A percentile compares a stretch with the other conserved stretches of the same genome.
Evolutionary conservation across 2,113 vertebrate genomes (phyloP).

Genomic region (Conger conger): DNA sequence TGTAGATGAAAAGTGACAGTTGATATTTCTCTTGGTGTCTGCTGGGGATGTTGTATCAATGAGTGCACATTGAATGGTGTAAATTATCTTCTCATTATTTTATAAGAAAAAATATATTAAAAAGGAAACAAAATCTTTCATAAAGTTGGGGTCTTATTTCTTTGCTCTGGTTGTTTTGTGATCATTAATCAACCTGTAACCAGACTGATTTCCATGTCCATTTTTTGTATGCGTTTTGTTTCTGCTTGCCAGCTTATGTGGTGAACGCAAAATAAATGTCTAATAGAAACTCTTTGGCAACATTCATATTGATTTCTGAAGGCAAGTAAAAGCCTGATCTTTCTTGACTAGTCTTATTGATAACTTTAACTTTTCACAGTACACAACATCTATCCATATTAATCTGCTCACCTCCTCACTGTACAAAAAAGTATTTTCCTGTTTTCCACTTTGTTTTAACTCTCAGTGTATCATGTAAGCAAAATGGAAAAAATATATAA

Average conservation of each 20-base stretch:
- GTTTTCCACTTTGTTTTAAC: too few species aligned
- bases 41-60: conserved; percentile 70
- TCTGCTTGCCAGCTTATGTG: conserved; percentile 45
- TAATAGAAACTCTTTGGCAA: conserved; percentile 40
- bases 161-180: conserved; percentile 45
- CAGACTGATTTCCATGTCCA: not conserved
- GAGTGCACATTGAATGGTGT: conserved; percentile 77
- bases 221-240: not conserved
- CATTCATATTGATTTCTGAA: conserved; percentile 12
- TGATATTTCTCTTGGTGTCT: conserved; percentile 54
- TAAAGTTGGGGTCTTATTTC: conserved; percentile 44
- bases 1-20: conserved; percentile 33
- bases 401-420: too few species aligned
- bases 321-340: too few species aligned
- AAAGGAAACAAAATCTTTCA: conserved; percentile 55
- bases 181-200: conserved; percentile 19
- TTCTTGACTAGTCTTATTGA: too few species aligned
- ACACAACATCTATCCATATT: too few species aligned
- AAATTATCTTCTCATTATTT: conserved; percentile 82
- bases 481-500: too few species aligned
- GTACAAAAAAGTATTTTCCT: too few species aligned
- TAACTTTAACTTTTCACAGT: too few species aligned
- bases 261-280: conserved; percentile 61
- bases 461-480: too few species aligned
- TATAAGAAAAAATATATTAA: conserved; percentile 71